Evolutionary conservation across 2,797 vertebrate genomes (phyloP), one percentile per base, ranked within the genome.

Genomic region (Zenarchopterus dispar): DNA sequence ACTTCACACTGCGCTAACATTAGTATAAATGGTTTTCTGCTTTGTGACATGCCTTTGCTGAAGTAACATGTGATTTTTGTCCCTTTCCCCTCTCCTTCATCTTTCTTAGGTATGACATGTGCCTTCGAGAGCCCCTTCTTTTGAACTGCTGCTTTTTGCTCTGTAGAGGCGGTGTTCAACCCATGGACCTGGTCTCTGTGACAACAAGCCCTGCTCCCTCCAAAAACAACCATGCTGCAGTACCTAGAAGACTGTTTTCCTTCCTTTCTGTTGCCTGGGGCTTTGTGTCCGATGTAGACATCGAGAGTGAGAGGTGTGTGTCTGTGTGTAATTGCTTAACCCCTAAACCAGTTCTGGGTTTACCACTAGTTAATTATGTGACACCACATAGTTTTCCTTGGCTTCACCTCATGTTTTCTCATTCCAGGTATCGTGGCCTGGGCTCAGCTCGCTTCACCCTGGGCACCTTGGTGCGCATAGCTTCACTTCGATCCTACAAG

Each of bases 211-310:
- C 93, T 0, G 36, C 82, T 43, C 67, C 89, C 5, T 86, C 93
- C 19, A 89, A 84, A 66, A 93, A 90, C 45, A 88, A 85, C 44
- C 89, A 70, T 1, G 31, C 74, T 1, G 57, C 85, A 23, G 62
- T 75, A 42, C 89, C 92, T 46, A 91, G 81, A 60, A 95, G 94
- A 53, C 89, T 94, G 28, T 97, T 96, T 81, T 98, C 96, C 73
- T 96, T 97, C 87, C 92, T 98, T n/a, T 94, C 94, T 6, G 95
- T 98, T 70, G 96, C 97, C 66, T 97, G 96, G 97, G 97, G 97
- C 47, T 95, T 98, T 45, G 94, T 98, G 68, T 97, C 97, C 0
- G 97, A 98, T 3, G 97, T 97, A 50, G 97, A 98, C 79, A 95
- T 97, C 6, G 96, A 97, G 78, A 98, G 96, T n/a, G 96, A 98